Evolutionary conservation across 2,888 invertebrate species (phyloP).

Genomic region (Ochropacha duplaris): DNA sequence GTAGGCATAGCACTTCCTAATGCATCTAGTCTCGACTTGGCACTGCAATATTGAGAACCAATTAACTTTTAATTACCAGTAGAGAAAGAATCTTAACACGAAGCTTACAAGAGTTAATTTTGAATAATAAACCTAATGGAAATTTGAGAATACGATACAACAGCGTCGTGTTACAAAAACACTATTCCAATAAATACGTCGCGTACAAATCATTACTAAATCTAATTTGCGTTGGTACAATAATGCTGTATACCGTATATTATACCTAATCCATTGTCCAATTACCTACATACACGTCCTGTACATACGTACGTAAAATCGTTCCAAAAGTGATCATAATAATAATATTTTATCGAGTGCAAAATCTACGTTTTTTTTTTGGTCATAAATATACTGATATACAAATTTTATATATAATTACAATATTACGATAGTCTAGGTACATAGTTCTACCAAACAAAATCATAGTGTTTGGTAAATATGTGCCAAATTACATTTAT

Average conservation of each 20-base stretch:
- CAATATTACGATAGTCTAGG: conserved; percentile 22
- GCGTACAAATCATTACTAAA: conserved; percentile 21
- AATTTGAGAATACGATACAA: conserved; percentile 10
- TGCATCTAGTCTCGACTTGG: conserved; percentile 43
- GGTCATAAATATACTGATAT: conserved; percentile 78
- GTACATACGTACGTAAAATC: conserved; percentile 41
- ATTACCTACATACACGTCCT: conserved; percentile 31
- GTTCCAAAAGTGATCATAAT: conserved; percentile 60
- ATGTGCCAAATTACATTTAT: conserved; percentile 47
- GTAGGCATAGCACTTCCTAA: conserved; percentile 3
- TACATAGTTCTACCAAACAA: conserved; percentile 41
- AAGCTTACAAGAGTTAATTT: conserved; percentile 7
- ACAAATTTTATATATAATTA: conserved; percentile 60
- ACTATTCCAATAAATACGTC: conserved; percentile 19
- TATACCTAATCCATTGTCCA: conserved; percentile 24
- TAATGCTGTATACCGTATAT: conserved; percentile 17
- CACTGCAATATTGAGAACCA: conserved; percentile 46
- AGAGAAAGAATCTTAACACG: conserved; percentile 19
- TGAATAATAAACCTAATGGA: conserved; percentile 13
- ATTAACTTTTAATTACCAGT: conserved; percentile 19
- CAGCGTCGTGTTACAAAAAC: conserved; percentile 15
- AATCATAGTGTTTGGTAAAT: conserved; percentile 40
- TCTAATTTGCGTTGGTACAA: conserved; percentile 22
- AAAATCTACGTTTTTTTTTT: conserved; percentile 75
- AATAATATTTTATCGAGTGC: conserved; percentile 58